Conservation (phyloP, 2,797 vertebrate species). For the Macrochelys suwanniensis region DNA sequence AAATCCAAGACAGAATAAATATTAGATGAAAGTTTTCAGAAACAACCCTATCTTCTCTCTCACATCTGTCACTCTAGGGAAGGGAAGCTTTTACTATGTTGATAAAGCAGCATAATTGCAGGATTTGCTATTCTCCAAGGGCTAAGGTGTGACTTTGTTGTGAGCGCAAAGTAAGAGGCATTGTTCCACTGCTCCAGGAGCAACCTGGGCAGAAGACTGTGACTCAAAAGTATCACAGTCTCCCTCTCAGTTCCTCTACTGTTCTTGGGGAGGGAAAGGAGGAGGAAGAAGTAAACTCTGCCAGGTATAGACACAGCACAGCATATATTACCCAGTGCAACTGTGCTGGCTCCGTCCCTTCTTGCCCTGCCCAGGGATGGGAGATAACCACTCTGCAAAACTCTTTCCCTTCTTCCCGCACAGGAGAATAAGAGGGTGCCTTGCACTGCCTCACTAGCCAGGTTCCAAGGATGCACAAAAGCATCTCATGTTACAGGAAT, state of each 20-base stretch:
- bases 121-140: neutral
- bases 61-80: too few relatives aligned
- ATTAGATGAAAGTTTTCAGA: too few relatives aligned
- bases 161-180: neutral
- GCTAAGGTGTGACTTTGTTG: neutral
- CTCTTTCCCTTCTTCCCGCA: neutral
- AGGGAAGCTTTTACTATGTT: too few relatives aligned
- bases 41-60: too few relatives aligned
- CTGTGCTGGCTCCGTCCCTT: neutral
- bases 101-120: too few relatives aligned
- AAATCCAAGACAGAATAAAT: too few relatives aligned
- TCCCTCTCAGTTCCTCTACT: too few relatives aligned
- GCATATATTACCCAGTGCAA: neutral
- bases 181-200: neutral
- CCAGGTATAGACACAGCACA: neutral
- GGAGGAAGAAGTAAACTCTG: neutral
- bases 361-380: neutral
- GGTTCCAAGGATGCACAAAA: neutral
- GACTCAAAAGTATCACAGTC: too few relatives aligned
- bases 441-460: too few relatives aligned
- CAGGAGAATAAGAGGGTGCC: neutral
- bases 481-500: neutral
- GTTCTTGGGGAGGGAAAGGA: too few relatives aligned
- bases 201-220: neutral
- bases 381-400: neutral